Conservation (phyloP, 1,140 invertebrate genomes). For the Chironomus striatipennis region DNA sequence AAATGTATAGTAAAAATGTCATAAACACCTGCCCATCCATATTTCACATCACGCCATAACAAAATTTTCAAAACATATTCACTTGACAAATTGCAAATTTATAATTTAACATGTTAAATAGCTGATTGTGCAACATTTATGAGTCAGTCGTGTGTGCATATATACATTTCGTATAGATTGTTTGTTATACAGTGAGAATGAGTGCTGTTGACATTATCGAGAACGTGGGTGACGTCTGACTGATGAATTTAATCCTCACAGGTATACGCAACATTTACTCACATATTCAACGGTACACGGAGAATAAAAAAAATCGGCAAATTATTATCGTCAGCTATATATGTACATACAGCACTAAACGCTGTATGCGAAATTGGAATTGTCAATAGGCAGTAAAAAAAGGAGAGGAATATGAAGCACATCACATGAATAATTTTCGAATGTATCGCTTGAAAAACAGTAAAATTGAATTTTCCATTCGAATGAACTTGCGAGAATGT, state of each 20-base stretch:
- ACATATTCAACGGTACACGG: background rate
- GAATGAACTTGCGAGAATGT: slow-evolving; percentile 7
- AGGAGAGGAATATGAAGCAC: background rate
- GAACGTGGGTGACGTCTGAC: background rate
- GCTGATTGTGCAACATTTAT: slow-evolving; percentile 12
- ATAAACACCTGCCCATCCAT: background rate
- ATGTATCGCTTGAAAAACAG: slow-evolving; percentile 12
- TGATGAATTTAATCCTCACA: slow-evolving; percentile 3
- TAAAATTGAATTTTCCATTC: slow-evolving; percentile 8
- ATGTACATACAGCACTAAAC: too few species aligned
- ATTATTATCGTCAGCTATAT: background rate
- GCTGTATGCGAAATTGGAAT: background rate
- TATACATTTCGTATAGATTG: background rate
- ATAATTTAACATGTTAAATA: slow-evolving; percentile 15
- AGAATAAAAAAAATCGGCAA: background rate
- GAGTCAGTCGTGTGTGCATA: background rate
- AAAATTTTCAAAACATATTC: background rate
- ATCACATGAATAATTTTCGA: slow-evolving; percentile 5
- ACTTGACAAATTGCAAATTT: slow-evolving; percentile 8
- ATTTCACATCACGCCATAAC: background rate
- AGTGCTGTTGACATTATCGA: background rate
- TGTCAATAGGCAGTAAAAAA: too few species aligned
- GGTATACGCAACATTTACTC: background rate
- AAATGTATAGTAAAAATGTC: background rate
- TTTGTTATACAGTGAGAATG: background rate